A percentile compares a stretch with the other conserved stretches of the same genome.
Conservation (phyloP, 2,113 vertebrate genomes). For the Gallinago jamesoni region DNA sequence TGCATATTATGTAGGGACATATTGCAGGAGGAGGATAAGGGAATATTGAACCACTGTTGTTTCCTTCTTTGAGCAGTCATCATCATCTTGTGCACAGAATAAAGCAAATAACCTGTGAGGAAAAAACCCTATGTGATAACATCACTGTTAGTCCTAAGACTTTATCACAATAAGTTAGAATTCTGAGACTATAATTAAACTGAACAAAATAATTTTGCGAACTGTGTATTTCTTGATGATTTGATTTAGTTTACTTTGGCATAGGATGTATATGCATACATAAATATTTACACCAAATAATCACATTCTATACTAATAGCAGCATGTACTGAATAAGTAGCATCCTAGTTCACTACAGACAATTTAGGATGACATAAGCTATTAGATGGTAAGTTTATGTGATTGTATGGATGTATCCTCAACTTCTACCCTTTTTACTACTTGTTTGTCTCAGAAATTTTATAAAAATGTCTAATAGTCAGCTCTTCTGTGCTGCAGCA, state of each 20-base stretch:
- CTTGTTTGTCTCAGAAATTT: neutral
- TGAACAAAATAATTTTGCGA: neutral
- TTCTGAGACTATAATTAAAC: neutral
- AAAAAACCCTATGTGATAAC: neutral
- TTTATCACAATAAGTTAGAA: neutral
- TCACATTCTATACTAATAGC: neutral
- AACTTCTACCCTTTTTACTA: neutral
- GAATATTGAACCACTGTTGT: neutral
- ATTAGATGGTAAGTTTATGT: neutral
- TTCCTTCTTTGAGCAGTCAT: neutral
- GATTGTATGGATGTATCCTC: neutral
- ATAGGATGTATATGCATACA: neutral
- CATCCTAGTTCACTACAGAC: neutral
- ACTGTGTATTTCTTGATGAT: neutral
- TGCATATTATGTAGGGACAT: neutral
- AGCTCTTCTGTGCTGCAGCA: neutral
- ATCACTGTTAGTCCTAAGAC: fast-evolving
- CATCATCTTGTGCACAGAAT: neutral
- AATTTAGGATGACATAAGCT: neutral
- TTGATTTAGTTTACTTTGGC: neutral
- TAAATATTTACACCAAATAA: neutral
- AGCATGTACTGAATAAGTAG: neutral
- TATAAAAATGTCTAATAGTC: neutral
- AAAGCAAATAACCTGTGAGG: neutral
- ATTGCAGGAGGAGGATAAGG: neutral